Conservation (phyloP, 2,888 invertebrate species). For the Chelonus formosanus region DNA sequence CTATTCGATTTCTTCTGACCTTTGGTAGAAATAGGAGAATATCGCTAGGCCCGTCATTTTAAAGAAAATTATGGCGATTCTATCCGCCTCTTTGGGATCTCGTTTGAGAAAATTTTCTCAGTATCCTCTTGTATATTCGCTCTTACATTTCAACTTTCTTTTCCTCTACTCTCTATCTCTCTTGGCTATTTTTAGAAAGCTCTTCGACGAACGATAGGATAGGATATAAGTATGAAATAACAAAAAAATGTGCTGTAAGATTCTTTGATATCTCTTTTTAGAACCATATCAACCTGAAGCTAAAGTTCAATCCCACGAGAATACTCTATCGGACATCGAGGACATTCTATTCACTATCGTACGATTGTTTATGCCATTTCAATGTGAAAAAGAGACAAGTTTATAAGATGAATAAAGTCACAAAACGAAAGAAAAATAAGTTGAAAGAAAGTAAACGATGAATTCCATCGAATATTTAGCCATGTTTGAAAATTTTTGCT, state of each 20-base stretch:
- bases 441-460: background rate
- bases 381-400: background rate
- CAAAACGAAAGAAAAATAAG: background rate
- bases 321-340: no score
- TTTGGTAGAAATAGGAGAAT: constrained; percentile 10
- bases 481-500: constrained; percentile 5
- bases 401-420: background rate
- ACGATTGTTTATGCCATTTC: no score
- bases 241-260: no score
- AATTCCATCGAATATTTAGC: background rate
- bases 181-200: no score
- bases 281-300: no score
- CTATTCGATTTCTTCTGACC: constrained; percentile 37
- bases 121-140: constrained; percentile 24
- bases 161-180: background rate
- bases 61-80: constrained; percentile 31
- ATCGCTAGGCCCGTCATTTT: constrained; percentile 34
- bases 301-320: no score
- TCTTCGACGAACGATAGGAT: no score
- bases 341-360: no score
- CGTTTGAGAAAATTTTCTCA: constrained; percentile 22
- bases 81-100: constrained; percentile 30
- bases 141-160: background rate
- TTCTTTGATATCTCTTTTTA: no score
- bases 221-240: no score